These are phyloP conservation scores for Branchinecta sandiegonensis DNA, from an alignment of 2,888 invertebrate genomes.

Conservation along the genomic window DNA sequence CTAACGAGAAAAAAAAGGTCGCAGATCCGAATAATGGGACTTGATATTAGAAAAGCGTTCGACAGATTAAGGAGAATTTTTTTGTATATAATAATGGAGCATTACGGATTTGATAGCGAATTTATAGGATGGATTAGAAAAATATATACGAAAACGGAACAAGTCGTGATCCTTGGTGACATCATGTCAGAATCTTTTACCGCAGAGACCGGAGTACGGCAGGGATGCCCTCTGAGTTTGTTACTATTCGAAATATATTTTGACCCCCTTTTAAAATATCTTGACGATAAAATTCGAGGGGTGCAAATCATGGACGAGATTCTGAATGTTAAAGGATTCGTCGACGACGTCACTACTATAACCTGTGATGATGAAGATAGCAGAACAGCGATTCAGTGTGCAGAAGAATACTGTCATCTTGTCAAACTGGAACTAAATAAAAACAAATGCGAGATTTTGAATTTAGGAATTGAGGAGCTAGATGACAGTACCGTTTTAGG, in stretches of 20 bases:
- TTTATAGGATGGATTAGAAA: conserved; percentile 3
- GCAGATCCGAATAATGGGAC: conserved; percentile 6
- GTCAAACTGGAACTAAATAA: neutral
- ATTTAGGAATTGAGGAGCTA: neutral
- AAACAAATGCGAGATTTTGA: neutral
- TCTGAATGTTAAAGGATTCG: neutral
- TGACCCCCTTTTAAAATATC: conserved; percentile 6
- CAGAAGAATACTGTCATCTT: conserved; percentile 4
- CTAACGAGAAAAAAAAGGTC: neutral
- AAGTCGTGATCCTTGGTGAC: no score
- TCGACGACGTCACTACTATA: conserved; percentile 6
- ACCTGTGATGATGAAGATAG: neutral
- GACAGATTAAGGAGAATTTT: neutral
- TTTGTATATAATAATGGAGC: conserved; percentile 2
- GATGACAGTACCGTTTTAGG: neutral
- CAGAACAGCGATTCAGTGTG: neutral
- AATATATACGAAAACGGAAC: neutral
- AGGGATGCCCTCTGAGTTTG: conserved; percentile 1
- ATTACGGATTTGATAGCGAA: neutral
- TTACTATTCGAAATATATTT: neutral
- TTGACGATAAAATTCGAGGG: neutral
- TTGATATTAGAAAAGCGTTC: neutral
- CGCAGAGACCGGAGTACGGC: neutral
- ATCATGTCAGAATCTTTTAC: neutral
- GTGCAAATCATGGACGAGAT: neutral